Conservation (phyloP, 1,140 invertebrate species). For the Listronotus bonariensis region DNA sequence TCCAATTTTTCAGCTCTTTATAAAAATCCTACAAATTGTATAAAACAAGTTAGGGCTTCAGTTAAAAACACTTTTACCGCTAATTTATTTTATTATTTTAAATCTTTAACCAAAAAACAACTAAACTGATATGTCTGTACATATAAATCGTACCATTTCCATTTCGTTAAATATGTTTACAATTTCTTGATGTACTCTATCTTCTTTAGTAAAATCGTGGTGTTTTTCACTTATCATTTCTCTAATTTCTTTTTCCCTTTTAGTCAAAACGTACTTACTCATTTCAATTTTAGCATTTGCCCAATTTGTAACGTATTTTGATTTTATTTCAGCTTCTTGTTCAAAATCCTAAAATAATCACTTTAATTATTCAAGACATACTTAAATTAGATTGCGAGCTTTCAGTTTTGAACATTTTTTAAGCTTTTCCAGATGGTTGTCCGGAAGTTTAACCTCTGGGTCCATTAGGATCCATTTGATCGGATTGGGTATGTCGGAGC, state of each 20-base stretch:
- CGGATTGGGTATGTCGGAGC: too few relatives aligned
- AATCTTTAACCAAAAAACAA: too few relatives aligned
- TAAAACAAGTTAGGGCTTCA: not conserved
- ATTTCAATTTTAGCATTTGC: conserved; percentile 41
- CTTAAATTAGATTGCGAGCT: too few relatives aligned
- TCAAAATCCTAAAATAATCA: conserved; percentile 38
- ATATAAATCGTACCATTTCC: conserved; percentile 19
- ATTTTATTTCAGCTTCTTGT: conserved; percentile 42
- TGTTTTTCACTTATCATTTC: conserved; percentile 31
- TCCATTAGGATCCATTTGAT: too few relatives aligned
- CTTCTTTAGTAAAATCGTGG: conserved; percentile 39
- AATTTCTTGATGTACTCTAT: conserved; percentile 43
- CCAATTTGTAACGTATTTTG: conserved; percentile 41
- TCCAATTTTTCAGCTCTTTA: conserved; percentile 44
- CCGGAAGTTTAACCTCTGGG: too few relatives aligned
- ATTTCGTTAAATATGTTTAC: conserved; percentile 26
- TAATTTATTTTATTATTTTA: too few relatives aligned
- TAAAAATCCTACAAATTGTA: conserved; percentile 41
- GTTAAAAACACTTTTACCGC: too few relatives aligned
- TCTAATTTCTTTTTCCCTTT: conserved; percentile 25
- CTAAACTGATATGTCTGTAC: too few relatives aligned
- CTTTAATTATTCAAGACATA: conserved; percentile 1
- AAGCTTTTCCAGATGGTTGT: too few relatives aligned
- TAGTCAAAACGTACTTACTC: conserved; percentile 20
- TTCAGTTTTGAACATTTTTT: too few relatives aligned